phyloP scores from a whole-genome alignment of 2,113 vertebrate species.

The Vulpes lagopus region DNA sequence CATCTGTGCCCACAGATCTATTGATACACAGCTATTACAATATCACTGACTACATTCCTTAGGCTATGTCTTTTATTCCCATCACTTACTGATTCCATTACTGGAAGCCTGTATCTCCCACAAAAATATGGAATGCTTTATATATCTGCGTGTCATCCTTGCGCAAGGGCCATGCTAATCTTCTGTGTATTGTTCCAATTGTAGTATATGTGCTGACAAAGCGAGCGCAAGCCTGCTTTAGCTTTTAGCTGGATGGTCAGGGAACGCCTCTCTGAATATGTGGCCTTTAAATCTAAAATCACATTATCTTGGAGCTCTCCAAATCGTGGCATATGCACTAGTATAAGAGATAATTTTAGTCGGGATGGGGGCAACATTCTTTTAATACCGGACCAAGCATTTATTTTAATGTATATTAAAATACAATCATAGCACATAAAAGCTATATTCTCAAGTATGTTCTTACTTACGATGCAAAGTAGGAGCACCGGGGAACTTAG shows the following conservation, averaged over 20 bases:
- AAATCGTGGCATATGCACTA: not conserved
- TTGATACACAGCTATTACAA: not conserved
- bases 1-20: not conserved
- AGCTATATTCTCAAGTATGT: not conserved
- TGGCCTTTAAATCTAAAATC: not conserved
- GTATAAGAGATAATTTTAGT: not conserved
- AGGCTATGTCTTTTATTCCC: not conserved
- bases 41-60: not conserved
- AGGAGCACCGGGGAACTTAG: rapidly evolving
- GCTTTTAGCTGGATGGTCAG: not conserved
- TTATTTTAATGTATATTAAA: not conserved
- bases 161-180: not conserved
- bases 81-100: not conserved
- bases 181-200: not conserved
- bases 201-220: not conserved
- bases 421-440: not conserved
- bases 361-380: not conserved
- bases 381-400: not conserved
- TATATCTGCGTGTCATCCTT: not conserved
- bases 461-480: not conserved
- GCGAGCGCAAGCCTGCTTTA: not conserved
- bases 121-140: not conserved
- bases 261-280: not conserved
- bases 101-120: not conserved
- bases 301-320: not conserved